Evolutionary conservation across 1,140 invertebrate genomes (phyloP), one percentile per base, ranked within the genome.

Genomic region (Heliconius hewitsoni): DNA sequence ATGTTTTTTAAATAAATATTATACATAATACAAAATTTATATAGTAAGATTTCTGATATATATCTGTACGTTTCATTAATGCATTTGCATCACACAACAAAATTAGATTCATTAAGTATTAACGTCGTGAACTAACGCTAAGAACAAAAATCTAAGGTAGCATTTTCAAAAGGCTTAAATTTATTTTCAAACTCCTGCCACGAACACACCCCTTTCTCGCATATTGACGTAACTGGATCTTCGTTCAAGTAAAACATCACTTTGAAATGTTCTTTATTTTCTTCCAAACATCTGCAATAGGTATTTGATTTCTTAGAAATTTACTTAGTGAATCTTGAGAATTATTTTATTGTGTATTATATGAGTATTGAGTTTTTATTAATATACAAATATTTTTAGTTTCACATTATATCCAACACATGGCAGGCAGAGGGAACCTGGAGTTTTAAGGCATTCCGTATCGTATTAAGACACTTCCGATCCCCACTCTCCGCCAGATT

Each of bases 181-280:
- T 87, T 89, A 42, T 87, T 83, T 82, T 92, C 85, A 72, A 91
- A 92, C 76, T 93, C 85, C 66, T 87, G 77, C 90, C 91, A 92
- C 66, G 87, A 85, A 80, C 91, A 91, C 71, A 90, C 84, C 34
- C 90, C 90, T 70, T 86, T 77, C n/a, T 85, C 82, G 81, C 91
- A 91, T 60, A 92, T 85, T 57, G 86, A 82, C 77, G 78, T 81
- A 66, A 90, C 80, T 6, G 85, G 86, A 79, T 90, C 84, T 80
- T 93, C 91, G 73, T 92, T 92, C 75, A 86, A 81, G 81, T 92
- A 93, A 81, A 91, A 91, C 23, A 89, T 85, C 9, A 93, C 87
- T 71, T 87, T 90, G 74, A 89, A 89, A 70, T 91, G 86, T 55
- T 82, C 82, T 19, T 80, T 73, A 11, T 78, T 66, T 39, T 70